phyloP scores from a whole-genome alignment of 2,797 vertebrate species.

The Labeo calbasu region DNA sequence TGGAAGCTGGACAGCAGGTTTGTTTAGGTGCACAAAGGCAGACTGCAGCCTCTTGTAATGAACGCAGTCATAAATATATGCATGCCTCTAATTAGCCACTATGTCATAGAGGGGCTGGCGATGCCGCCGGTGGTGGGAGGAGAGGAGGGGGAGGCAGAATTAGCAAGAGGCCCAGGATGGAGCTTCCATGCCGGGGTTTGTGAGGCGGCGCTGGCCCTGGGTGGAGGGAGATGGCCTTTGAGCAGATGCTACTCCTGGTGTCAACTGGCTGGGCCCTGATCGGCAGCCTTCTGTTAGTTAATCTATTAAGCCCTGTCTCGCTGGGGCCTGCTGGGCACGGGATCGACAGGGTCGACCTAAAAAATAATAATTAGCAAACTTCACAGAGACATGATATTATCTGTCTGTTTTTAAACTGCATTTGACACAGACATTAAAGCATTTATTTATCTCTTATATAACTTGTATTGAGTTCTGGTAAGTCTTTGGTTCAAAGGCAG shows the following conservation, averaged over 20 bases:
- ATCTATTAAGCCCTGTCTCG: conserved; percentile 79
- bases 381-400: conserved; percentile 1
- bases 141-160: conserved; percentile 71
- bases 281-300: conserved; percentile 76
- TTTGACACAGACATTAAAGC: not conserved
- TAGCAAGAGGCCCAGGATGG: conserved; percentile 71
- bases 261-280: conserved; percentile 71
- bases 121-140: conserved; percentile 14
- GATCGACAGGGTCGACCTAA: conserved; percentile 58
- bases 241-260: conserved; percentile 82
- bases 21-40: conserved; percentile 42
- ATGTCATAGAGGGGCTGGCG: conserved; percentile 60
- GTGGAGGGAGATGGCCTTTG: conserved; percentile 82
- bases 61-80: conserved; percentile 84
- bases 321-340: conserved; percentile 65
- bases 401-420: not conserved
- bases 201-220: conserved; percentile 74
- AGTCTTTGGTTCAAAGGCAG: not conserved
- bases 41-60: conserved; percentile 68
- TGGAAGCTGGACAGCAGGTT: conserved; percentile 38
- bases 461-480: not conserved
- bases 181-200: conserved; percentile 74
- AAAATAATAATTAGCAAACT: conserved; percentile 58
- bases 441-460: not conserved
- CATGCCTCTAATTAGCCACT: conserved; percentile 83